Conservation (phyloP, 2,113 vertebrate genomes). For the Acanthisitta chloris region DNA sequence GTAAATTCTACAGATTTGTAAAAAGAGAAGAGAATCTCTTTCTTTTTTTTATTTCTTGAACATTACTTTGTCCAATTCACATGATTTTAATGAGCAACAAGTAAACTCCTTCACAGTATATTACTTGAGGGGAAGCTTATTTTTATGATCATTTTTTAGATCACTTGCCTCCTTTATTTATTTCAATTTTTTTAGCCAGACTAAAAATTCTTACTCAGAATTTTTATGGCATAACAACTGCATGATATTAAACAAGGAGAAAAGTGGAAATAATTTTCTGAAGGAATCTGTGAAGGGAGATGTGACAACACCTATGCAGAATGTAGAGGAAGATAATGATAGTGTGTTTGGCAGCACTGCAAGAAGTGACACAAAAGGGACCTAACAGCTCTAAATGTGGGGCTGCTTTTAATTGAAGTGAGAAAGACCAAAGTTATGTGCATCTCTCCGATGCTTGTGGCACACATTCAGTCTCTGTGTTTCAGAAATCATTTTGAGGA, state of each 20-base stretch:
- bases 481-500: background rate
- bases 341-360: background rate
- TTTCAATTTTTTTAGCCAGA: background rate
- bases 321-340: background rate
- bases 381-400: background rate
- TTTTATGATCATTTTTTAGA: background rate
- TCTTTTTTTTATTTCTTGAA: background rate
- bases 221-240: background rate
- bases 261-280: background rate
- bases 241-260: background rate
- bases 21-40: background rate
- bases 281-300: background rate
- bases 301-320: background rate
- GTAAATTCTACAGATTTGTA: background rate
- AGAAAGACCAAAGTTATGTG: background rate
- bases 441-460: background rate
- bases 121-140: background rate
- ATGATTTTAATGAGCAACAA: background rate
- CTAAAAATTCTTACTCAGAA: background rate
- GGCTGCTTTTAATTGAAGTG: background rate
- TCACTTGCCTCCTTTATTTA: background rate
- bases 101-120: background rate
- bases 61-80: background rate
- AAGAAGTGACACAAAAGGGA: background rate
- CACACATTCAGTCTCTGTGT: background rate